A percentile compares a stretch with the other conserved stretches of the same genome.
Conservation (phyloP, 1,140 invertebrate genomes). For the Monomorium pharaonis region DNA sequence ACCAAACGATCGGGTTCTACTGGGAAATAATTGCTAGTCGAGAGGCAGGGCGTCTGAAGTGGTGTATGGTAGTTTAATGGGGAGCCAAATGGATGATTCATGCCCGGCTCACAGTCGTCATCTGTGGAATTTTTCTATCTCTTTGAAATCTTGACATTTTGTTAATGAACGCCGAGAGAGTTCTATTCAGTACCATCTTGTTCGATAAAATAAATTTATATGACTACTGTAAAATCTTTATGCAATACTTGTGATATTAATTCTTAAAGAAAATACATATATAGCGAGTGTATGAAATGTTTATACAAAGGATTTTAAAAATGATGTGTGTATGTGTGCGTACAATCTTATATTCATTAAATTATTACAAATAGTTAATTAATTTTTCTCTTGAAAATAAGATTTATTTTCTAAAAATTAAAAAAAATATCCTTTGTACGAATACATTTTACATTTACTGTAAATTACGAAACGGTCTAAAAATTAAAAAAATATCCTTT, state of each 20-base stretch:
- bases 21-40: not conserved
- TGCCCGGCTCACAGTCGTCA: not conserved
- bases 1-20: not conserved
- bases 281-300: too few species aligned
- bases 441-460: too few species aligned
- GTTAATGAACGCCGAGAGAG: not conserved
- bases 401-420: too few species aligned
- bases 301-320: too few species aligned
- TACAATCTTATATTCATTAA: too few species aligned
- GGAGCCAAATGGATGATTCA: not conserved
- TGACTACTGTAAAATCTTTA: not conserved
- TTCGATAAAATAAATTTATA: not conserved
- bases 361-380: too few species aligned
- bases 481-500: too few species aligned
- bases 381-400: too few species aligned
- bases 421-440: too few species aligned
- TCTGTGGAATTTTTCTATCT: not conserved
- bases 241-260: not conserved
- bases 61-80: constrained; percentile 8
- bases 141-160: not conserved
- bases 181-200: not conserved
- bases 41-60: not conserved
- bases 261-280: not conserved
- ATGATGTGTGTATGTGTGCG: too few species aligned
- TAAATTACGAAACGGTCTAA: not conserved